Evolutionary conservation across 2,113 vertebrate genomes (phyloP), one percentile per base, ranked within the genome.

Genomic region (Pyxicephalus adspersus): DNA sequence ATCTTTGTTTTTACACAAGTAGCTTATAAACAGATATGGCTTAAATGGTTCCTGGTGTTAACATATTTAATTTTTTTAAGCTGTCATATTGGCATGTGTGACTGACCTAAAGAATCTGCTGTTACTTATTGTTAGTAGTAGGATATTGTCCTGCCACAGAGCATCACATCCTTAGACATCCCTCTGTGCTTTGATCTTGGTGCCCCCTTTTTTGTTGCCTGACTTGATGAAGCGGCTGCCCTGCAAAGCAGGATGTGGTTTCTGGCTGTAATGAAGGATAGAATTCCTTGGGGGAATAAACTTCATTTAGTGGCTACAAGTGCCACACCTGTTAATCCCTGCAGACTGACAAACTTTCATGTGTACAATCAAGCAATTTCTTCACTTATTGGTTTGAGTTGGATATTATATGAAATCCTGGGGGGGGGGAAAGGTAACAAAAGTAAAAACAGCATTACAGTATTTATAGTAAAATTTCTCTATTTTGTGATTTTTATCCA

Each of bases 201-300:
- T 70, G 25, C 52, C 70, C n/a, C 52, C 70, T 72, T 72, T 52
- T 72, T 18, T 13, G 19, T 26, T 72, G 25, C 22, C 11, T 52
- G 18, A 23, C 45, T 52, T 52, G 5, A 70, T 23, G 50, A 52
- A 20, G 26, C n/a, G 5, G 68, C 68, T 72, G 70, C 51, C 45
- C 67, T 11, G 22, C 25, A 72, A 52, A 25, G 70, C 25, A 55
- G 51, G 70, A 72, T 72, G 52, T 72, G 51, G 70, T 55, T 57
- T 72, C 26, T 13, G 55, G 70, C 23, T 51, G 51, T 52, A 72
- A 72, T 72, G 31, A 72, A 72, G 22, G 52, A 25, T 20, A 55
- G 70, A 25, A 54, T 57, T 72, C 50, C 51, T 57, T 31, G 19
- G 5, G 51, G 70, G 26, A 31, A 18, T 29, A 2, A 52, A 31